Conservation (phyloP, 2,797 vertebrate species). For the Prunella strophiata region DNA sequence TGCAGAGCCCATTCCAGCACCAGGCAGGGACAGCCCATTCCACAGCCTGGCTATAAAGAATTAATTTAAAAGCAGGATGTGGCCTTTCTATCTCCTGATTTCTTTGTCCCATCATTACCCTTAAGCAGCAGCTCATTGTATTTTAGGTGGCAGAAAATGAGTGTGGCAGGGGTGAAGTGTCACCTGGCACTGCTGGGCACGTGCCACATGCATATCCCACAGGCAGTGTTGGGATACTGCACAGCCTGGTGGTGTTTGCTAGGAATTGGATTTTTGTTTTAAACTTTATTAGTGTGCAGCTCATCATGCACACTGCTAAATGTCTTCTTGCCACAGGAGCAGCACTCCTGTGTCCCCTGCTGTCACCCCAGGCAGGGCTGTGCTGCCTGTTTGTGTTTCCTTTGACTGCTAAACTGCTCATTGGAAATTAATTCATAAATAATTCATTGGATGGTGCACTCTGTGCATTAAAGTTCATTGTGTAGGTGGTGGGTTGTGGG, state of each 20-base stretch:
- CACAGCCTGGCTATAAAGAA: background rate
- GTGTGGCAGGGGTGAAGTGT: background rate
- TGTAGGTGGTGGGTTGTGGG: conserved; percentile 41
- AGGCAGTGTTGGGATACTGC: background rate
- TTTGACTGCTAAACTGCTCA: conserved; percentile 52
- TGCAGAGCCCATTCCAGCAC: background rate
- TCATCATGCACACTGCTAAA: background rate
- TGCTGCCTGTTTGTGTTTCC: background rate
- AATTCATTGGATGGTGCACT: conserved; percentile 44
- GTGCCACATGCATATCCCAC: background rate
- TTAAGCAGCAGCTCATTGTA: background rate
- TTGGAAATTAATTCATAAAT: conserved; percentile 62
- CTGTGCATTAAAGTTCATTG: conserved; percentile 41
- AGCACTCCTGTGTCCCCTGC: background rate
- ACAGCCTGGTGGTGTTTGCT: background rate
- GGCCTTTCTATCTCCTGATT: background rate
- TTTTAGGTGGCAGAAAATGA: background rate
- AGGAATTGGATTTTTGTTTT: background rate
- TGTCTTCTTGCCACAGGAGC: background rate
- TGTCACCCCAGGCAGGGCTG: background rate
- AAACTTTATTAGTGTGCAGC: background rate
- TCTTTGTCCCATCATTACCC: background rate
- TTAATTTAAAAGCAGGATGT: conserved; percentile 26
- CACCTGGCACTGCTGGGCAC: background rate
- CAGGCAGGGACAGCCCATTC: background rate